These are phyloP conservation scores for Cylloceria caligata DNA, from an alignment of 2,888 invertebrate species.

Conservation along the genomic window DNA sequence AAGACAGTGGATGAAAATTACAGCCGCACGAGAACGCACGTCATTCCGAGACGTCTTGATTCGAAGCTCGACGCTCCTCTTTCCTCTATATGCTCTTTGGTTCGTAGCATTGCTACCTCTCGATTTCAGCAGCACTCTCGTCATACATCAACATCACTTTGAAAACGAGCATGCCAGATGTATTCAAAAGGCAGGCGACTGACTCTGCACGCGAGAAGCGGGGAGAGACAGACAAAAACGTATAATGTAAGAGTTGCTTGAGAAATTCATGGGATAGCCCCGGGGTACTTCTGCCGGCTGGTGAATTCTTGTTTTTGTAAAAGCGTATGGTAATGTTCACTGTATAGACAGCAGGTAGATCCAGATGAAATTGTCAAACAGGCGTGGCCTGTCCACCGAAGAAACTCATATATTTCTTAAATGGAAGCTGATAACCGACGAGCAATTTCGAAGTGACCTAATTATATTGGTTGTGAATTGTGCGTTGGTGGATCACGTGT, in stretches of 20 bases:
- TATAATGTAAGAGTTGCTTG: constrained; percentile 27
- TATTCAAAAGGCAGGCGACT: constrained; percentile 15
- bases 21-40: constrained; percentile 35
- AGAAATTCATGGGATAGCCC: constrained; percentile 32
- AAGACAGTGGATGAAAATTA: constrained; percentile 51
- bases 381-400: constrained; percentile 14
- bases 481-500: neutral
- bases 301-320: neutral
- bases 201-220: neutral
- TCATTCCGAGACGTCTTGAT: constrained; percentile 46
- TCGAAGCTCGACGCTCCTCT: constrained; percentile 2
- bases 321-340: constrained; percentile 20
- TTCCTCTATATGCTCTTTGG: neutral
- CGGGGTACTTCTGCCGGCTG: neutral
- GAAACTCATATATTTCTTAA: neutral
- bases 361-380: constrained; percentile 30
- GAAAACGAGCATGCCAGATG: constrained; percentile 5
- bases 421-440: neutral
- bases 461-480: neutral
- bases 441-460: neutral
- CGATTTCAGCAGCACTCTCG: constrained; percentile 33
- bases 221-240: constrained; percentile 15
- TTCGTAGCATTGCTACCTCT: neutral
- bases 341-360: neutral
- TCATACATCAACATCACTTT: constrained; percentile 31